Percentiles rank a stretch among this genome's conserved stretches.
phyloP scores from a whole-genome alignment of 2,888 invertebrate genomes.

The Tortricodes alternella region DNA sequence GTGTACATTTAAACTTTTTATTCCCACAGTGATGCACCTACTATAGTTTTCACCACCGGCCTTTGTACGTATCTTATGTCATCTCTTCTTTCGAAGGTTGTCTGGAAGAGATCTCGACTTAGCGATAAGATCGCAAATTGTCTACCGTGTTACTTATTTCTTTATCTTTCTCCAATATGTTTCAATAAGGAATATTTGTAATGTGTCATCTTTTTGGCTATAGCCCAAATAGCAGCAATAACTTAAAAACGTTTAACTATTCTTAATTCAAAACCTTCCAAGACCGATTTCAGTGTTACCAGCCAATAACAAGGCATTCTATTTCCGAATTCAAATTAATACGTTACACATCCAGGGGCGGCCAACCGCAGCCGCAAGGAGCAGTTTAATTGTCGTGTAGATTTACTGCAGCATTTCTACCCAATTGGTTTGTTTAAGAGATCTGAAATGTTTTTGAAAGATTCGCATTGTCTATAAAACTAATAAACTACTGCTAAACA shows the following conservation, averaged over 20 bases:
- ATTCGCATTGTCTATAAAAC: not conserved
- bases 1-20: too few species aligned
- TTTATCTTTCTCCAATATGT: too few species aligned
- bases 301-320: not conserved
- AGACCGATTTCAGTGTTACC: not conserved
- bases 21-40: too few species aligned
- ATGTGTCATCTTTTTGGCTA: too few species aligned
- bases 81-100: too few species aligned
- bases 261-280: slow-evolving; percentile 12
- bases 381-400: slow-evolving; percentile 38
- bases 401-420: slow-evolving; percentile 73
- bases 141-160: too few species aligned
- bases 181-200: too few species aligned
- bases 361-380: slow-evolving; percentile 28
- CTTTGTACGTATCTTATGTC: too few species aligned
- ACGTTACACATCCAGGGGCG: slow-evolving; percentile 21
- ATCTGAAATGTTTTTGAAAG: not conserved
- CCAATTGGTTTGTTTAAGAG: slow-evolving; percentile 55
- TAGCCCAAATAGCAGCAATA: not conserved
- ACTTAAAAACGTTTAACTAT: not conserved
- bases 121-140: too few species aligned
- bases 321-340: slow-evolving; percentile 12
- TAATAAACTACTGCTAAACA: too few species aligned
- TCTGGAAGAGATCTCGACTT: too few species aligned
- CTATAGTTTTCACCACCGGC: too few species aligned